These are phyloP conservation scores for Rhynchophorus ferrugineus DNA, from an alignment of 1,140 invertebrate species.

Conservation along the genomic window DNA sequence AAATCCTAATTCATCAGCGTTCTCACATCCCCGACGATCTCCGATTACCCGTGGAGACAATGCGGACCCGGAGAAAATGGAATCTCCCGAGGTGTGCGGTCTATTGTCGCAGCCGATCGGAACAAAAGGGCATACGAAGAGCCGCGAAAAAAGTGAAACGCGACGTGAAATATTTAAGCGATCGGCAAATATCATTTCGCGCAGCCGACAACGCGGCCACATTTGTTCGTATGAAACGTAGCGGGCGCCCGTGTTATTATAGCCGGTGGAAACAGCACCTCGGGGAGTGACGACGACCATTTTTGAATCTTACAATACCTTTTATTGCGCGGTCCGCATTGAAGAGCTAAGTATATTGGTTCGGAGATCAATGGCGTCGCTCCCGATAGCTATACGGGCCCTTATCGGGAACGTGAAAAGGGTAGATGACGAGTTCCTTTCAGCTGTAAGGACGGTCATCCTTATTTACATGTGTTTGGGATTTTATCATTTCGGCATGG, in stretches of 20 bases:
- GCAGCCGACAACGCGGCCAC: conserved; percentile 1
- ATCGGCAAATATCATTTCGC: conserved; percentile 5
- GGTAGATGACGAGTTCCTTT: conserved; percentile 20
- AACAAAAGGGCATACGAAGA: conserved; percentile 2
- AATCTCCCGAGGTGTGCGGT: background rate
- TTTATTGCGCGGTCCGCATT: conserved; percentile 29
- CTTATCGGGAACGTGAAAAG: conserved; percentile 19
- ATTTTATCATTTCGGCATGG: conserved; percentile 23
- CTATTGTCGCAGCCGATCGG: background rate
- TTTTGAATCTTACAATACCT: conserved; percentile 31
- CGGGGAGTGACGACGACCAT: conserved; percentile 23
- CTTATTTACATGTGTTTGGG: conserved; percentile 20
- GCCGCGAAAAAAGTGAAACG: conserved; percentile 3
- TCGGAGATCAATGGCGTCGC: conserved; percentile 31
- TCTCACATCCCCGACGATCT: no score
- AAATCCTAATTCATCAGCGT: no score
- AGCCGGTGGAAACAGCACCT: conserved; percentile 22
- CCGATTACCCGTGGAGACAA: no score
- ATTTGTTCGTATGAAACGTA: conserved; percentile 27
- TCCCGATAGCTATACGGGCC: conserved; percentile 11
- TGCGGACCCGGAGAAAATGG: no score
- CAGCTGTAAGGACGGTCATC: conserved; percentile 20
- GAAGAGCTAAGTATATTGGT: conserved; percentile 32
- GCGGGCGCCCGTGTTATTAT: conserved; percentile 21
- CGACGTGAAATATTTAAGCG: conserved; percentile 5